Base-by-base conservation (phyloP, 2,888 invertebrate species). In the Andricus curvator region DNA sequence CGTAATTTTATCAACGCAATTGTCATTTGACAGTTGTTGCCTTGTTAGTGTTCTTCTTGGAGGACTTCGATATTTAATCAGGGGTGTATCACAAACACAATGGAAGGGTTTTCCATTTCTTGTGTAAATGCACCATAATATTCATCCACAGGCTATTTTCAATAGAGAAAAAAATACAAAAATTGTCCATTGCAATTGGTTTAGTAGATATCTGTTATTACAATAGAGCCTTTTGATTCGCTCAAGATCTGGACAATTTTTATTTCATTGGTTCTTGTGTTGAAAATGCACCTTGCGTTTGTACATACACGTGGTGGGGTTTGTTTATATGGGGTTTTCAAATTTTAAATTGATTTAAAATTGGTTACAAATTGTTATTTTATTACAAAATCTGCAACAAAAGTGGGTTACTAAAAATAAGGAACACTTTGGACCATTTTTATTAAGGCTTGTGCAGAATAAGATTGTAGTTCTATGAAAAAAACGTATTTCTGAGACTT, bases 1-100 rank as follows among this genome's bases (percentile, higher is more conserved):
- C 79, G 83, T 87, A 83, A 82, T 86, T 84, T 85, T 84, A 79
- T 78, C 84, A 87, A 86, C 85, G 77, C 83, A 84, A 87, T 91
- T 88, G 88, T 90, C 92, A 92, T 92, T 91, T 92, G 91, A 92
- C 90, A 91, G 89, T 91, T 90, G 88, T 90, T 37, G 15, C 48
- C 15, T 15, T 48, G 3, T 48, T 48, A 4, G 25, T 44, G 13
- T 44, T 44, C 22, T 9, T 25, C 62, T 62, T 62, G n/a, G 22
- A 25, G 62, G 62, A 62, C 62, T 62, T 62, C 62, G 62, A 25
- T 62, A 62, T 62, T 62, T 25, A 62, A 62, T 62, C 25, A 62
- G 62, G 62, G 62, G 25, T 62, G 62, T 62, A 62, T 25, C 22
- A 60, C 22, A 60, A 33, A 33, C 33, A 60, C n/a, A 60, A 1